These are phyloP conservation scores for Trichopria drosophilae DNA, from an alignment of 2,888 invertebrate species.

Conservation along the genomic window DNA sequence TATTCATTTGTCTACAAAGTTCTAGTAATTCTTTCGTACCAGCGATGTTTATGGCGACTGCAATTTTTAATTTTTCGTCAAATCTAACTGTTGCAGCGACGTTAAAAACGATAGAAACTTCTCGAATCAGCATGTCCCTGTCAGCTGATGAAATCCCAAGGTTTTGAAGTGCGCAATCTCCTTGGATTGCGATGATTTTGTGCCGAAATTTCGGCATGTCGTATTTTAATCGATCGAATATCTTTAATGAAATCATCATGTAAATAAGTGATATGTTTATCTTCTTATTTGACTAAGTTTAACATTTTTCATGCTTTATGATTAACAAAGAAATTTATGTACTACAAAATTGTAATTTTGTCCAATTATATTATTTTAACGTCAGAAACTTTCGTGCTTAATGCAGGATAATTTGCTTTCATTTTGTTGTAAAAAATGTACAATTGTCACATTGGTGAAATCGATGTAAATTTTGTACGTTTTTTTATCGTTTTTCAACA, in stretches of 20 bases:
- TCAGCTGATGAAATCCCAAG: constrained; percentile 67
- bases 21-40: constrained; percentile 77
- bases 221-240: constrained; percentile 62
- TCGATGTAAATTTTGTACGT: too few species aligned
- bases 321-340: too few species aligned
- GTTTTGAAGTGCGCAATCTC: constrained; percentile 69
- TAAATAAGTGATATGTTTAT: too few species aligned
- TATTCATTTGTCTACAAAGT: constrained; percentile 70
- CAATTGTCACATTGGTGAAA: too few species aligned
- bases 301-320: too few species aligned
- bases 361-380: too few species aligned
- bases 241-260: constrained; percentile 49
- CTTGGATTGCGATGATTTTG: constrained; percentile 70
- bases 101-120: constrained; percentile 75
- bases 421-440: too few species aligned
- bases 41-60: constrained; percentile 77
- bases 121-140: constrained; percentile 65
- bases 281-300: too few species aligned
- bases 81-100: constrained; percentile 91
- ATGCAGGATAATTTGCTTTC: too few species aligned
- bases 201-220: constrained; percentile 66
- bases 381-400: too few species aligned
- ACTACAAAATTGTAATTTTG: too few species aligned
- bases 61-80: constrained; percentile 77
- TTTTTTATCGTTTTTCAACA: too few species aligned